A percentile compares a stretch with the other conserved stretches of the same genome.
Evolutionary conservation across 2,113 vertebrate species (phyloP).

Genomic region (human (Homo sapiens)): GRCh38 chr11:23050501-23051000

Average conservation of each 20-base stretch:
- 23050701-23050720: neutral
- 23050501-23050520: neutral
- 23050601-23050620: neutral
- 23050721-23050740: neutral
- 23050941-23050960: neutral
- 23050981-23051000: neutral
- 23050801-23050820: neutral
- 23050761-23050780: neutral
- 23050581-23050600: neutral
- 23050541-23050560: neutral
- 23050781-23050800: neutral
- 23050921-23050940: neutral
- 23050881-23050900: neutral
- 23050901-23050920: neutral
- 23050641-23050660: neutral
- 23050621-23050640: neutral
- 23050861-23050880: neutral
- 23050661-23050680: neutral
- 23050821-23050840: neutral
- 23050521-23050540: neutral
- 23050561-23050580: neutral
- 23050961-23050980: neutral
- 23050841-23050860: neutral
- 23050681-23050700: neutral
- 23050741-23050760: neutral